A percentile compares a stretch with the other conserved stretches of the same genome.
phyloP scores from a whole-genome alignment of 2,888 invertebrate species.

The Drosophila phalerata region DNA sequence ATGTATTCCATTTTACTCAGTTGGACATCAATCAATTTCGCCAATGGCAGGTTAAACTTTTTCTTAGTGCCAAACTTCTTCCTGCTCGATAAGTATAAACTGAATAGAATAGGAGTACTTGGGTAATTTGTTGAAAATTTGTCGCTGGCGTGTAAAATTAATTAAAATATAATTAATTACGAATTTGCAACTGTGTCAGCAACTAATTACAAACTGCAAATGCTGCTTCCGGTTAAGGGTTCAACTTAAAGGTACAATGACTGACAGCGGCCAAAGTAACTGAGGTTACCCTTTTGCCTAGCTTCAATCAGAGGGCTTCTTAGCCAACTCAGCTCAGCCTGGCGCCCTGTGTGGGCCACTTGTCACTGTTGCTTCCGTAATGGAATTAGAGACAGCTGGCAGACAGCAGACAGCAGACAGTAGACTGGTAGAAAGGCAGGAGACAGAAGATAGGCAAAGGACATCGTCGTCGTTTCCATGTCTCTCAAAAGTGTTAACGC shows the following conservation, averaged over 20 bases:
- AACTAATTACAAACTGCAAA: conserved; percentile 65
- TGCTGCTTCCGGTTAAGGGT: conserved; percentile 3
- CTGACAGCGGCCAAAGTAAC: conserved; percentile 42
- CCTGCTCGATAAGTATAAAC: conserved; percentile 8
- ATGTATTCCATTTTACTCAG: conserved; percentile 34
- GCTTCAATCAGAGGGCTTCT: conserved; percentile 48
- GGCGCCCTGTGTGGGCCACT: conserved; percentile 64
- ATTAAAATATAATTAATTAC: conserved; percentile 76
- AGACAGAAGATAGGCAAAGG: conserved; percentile 14
- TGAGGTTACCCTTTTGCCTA: conserved; percentile 30
- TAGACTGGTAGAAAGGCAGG: not conserved
- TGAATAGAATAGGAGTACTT: conserved; percentile 14
- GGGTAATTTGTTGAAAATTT: conserved; percentile 46
- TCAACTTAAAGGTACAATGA: conserved; percentile 60
- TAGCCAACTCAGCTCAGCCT: not conserved
- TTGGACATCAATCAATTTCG: conserved; percentile 67
- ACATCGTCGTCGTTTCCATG: conserved; percentile 47
- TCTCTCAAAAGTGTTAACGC: conserved; percentile 73
- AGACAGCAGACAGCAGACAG: conserved; percentile 31
- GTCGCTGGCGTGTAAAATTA: conserved; percentile 60
- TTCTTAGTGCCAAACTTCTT: conserved; percentile 13
- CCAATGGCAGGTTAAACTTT: conserved; percentile 34
- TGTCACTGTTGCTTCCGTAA: conserved; percentile 80
- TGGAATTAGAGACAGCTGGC: conserved; percentile 65
- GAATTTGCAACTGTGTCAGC: conserved; percentile 59